Evolutionary conservation across 2,113 vertebrate species (phyloP).

Genomic region (Anarhynchus alexandrinus): DNA sequence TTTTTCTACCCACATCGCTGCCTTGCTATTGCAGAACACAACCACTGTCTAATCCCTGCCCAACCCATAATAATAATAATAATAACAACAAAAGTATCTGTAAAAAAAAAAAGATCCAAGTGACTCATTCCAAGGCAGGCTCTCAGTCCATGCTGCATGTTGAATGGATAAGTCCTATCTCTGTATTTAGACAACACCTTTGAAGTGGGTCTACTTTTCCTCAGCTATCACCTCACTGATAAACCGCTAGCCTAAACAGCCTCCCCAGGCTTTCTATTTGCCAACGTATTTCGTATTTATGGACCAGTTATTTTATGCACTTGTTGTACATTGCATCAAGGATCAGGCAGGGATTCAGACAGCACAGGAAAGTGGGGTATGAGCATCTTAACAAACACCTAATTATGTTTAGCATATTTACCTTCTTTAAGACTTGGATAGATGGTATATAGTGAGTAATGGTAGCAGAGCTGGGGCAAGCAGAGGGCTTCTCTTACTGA

Average conservation of each 20-base stretch:
- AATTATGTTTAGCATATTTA: not conserved
- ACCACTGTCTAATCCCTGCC: not conserved
- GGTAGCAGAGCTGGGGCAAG: not conserved
- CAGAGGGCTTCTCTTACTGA: not conserved
- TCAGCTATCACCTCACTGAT: not conserved
- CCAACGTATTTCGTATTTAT: rapidly evolving
- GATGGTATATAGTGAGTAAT: not conserved
- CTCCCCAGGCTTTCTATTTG: not conserved
- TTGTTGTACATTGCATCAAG: rapidly evolving
- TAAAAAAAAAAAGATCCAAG: not conserved
- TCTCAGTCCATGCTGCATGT: not conserved
- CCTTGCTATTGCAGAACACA: not conserved
- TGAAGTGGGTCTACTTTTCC: not conserved
- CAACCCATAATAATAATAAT: not conserved
- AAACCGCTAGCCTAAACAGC: not conserved
- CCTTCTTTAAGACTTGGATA: not conserved
- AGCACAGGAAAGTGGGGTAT: not conserved
- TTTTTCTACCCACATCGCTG: not conserved
- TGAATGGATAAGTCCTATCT: not conserved
- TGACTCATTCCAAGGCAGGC: not conserved
- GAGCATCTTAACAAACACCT: not conserved
- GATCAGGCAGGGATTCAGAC: not conserved
- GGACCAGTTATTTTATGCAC: not conserved
- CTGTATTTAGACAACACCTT: not conserved
- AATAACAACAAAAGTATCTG: not conserved